A percentile compares a stretch with the other conserved stretches of the same genome.
These are phyloP conservation scores for Lontra canadensis DNA, from an alignment of 2,113 vertebrate species.

Conservation along the genomic window DNA sequence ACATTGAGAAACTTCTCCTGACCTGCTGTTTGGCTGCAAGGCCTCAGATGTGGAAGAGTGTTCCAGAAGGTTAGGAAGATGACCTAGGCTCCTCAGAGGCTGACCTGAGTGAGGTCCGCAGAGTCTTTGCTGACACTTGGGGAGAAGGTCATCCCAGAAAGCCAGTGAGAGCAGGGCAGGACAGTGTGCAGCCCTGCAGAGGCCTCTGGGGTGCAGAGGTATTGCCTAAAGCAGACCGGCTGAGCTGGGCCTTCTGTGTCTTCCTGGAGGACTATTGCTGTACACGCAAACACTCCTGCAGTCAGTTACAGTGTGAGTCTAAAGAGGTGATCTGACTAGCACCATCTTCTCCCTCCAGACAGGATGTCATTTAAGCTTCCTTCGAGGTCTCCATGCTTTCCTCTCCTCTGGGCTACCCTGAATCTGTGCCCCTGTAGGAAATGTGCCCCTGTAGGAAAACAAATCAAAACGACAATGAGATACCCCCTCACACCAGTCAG, in stretches of 20 bases:
- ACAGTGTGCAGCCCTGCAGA: neutral
- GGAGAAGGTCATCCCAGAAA: neutral
- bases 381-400: neutral
- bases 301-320: neutral
- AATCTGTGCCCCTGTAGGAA: neutral
- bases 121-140: neutral
- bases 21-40: neutral
- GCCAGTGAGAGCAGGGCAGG: neutral
- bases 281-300: neutral
- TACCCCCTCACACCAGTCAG: neutral
- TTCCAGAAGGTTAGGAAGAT: neutral
- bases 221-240: neutral
- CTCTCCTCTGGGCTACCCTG: neutral
- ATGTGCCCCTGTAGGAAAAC: neutral
- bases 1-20: neutral
- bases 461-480: neutral
- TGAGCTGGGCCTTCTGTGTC: neutral
- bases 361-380: neutral
- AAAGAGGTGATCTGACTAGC: neutral
- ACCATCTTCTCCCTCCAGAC: neutral
- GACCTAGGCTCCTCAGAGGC: neutral
- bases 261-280: neutral
- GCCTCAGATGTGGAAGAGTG: neutral
- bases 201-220: neutral
- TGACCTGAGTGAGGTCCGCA: neutral